Conservation (phyloP, 2,888 invertebrate species). For the Geophilus truncorum region DNA sequence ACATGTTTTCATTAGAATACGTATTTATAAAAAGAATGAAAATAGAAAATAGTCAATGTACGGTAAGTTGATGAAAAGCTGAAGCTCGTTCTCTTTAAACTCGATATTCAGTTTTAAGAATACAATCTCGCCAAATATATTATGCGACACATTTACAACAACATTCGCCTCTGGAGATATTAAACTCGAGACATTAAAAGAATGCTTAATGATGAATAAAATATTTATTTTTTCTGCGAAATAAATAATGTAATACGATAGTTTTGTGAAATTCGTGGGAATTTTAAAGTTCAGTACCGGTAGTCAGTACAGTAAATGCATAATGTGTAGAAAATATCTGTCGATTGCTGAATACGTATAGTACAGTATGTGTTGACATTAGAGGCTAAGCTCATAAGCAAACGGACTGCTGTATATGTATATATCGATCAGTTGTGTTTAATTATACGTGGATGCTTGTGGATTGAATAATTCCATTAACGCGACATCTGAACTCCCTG, state of each 20-base stretch:
- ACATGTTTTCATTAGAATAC: neutral
- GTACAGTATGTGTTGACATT: neutral
- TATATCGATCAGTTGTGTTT: constrained; percentile 1
- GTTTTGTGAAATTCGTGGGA: too few species aligned
- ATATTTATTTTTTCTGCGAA: neutral
- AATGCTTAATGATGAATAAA: neutral
- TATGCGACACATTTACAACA: too few species aligned
- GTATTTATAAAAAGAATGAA: neutral
- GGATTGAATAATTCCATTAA: constrained; percentile 1
- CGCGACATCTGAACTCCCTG: neutral
- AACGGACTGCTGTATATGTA: neutral
- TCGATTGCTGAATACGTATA: neutral
- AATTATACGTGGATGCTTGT: neutral
- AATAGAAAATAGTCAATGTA: neutral
- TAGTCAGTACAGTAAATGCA: too few species aligned
- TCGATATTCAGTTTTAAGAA: neutral
- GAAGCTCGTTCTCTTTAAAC: neutral
- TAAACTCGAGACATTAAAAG: too few species aligned
- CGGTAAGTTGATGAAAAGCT: neutral
- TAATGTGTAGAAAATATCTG: neutral
- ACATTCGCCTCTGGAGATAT: too few species aligned
- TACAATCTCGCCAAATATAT: too few species aligned
- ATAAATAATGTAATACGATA: too few species aligned
- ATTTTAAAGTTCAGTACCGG: too few species aligned
- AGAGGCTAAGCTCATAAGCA: neutral